Percentiles rank a stretch among this genome's conserved stretches.
phyloP scores from a whole-genome alignment of 2,113 vertebrate genomes.

The Xyrauchen texanus region DNA sequence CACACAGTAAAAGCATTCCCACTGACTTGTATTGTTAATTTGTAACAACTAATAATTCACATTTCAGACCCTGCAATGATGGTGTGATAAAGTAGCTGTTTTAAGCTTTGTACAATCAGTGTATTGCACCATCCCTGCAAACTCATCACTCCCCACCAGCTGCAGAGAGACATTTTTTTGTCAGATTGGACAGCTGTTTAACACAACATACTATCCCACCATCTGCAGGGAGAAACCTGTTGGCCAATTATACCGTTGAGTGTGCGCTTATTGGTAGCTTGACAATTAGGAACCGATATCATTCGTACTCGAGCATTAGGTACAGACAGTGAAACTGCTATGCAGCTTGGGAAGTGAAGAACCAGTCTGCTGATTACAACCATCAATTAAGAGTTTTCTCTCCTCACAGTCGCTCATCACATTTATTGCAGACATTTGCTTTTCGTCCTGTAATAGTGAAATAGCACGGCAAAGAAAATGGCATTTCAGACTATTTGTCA shows the following conservation, averaged over 20 bases:
- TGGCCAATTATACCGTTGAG: constrained; percentile 54
- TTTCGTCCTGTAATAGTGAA: neutral
- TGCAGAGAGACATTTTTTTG: constrained; percentile 37
- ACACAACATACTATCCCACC: constrained; percentile 50
- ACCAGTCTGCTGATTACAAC: constrained; percentile 43
- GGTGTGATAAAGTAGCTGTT: constrained; percentile 22
- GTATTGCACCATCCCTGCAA: constrained; percentile 34
- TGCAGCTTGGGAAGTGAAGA: constrained; percentile 17
- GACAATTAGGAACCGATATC: constrained; percentile 44
- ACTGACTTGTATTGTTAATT: constrained; percentile 10
- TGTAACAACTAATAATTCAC: constrained; percentile 14
- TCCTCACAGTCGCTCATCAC: constrained; percentile 6
- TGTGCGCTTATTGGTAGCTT: constrained; percentile 49
- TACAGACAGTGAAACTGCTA: constrained; percentile 22
- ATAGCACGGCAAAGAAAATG: neutral
- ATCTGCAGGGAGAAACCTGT: constrained; percentile 62
- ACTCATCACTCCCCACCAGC: constrained; percentile 37
- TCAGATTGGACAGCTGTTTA: constrained; percentile 56
- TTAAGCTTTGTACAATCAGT: constrained; percentile 25
- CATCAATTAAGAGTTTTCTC: constrained; percentile 52
- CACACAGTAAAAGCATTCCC: neutral
- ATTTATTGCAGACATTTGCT: neutral
- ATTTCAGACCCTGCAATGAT: neutral
- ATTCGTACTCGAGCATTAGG: constrained; percentile 33
- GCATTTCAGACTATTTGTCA: constrained; percentile 12